Evolutionary conservation across 1,140 invertebrate species (phyloP).

Genomic region (Cydia fagiglandana): DNA sequence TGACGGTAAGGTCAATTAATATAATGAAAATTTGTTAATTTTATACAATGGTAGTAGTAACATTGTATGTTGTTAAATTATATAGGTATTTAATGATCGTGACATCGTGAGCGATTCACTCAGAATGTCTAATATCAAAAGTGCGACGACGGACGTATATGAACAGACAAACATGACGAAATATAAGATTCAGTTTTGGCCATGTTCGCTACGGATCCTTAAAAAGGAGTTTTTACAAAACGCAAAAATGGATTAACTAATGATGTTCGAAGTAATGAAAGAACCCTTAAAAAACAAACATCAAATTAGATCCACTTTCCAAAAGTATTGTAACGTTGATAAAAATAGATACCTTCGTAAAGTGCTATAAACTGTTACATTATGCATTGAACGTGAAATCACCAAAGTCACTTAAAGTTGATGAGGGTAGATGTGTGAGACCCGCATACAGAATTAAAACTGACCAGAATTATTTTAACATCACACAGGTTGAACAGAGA

Average conservation of each 20-base stretch:
- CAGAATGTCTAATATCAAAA: too few species aligned
- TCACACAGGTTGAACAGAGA: neutral
- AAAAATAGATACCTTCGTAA: too few species aligned
- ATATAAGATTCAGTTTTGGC: too few species aligned
- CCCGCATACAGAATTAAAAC: neutral
- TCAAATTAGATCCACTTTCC: neutral
- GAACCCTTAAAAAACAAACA: neutral
- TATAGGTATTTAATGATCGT: neutral
- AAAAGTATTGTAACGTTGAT: neutral
- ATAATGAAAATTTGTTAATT: neutral
- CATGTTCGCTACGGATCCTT: too few species aligned
- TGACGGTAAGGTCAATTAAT: neutral
- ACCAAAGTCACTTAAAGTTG: conserved; percentile 2
- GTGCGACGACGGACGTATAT: too few species aligned
- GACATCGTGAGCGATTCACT: too few species aligned
- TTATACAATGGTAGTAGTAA: too few species aligned
- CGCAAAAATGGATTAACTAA: too few species aligned
- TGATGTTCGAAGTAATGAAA: too few species aligned
- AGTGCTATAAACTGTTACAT: neutral
- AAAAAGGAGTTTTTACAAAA: too few species aligned
- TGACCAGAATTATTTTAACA: neutral
- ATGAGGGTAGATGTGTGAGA: neutral
- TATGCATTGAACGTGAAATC: neutral
- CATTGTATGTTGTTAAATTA: neutral
- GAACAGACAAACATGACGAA: too few species aligned